Base-by-base conservation (phyloP, 2,888 invertebrate genomes). In the Sarcophaga subvicina region DNA sequence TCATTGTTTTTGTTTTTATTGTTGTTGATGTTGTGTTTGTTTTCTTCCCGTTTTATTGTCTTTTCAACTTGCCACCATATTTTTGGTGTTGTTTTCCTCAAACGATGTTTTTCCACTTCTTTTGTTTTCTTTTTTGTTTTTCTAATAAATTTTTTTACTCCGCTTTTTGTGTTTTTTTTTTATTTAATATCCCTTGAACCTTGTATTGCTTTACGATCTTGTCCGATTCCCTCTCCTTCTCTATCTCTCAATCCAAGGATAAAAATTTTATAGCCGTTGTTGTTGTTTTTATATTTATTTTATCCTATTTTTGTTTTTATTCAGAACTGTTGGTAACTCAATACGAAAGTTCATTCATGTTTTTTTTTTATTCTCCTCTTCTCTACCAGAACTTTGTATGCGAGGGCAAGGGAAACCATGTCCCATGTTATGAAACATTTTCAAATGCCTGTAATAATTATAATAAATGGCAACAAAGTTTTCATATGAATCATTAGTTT, bases 131-230 rank as follows among this genome's bases (percentile, higher is more conserved):
- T 27, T 27, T 5, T 25, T 25, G 81, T 70, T 27, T 27, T 37
- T 37, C 37, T 37, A 37, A 37, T 37, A 37, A 37, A 37, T 54
- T 14, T 49, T 49, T 49, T 49, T 49, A 14, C 49, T 49, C 49
- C 49, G 12, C 11, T 11, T 14, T 11, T 49, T 49, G 37, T 49
- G 49, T 49, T 49, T 49, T 49, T 49, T 49, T 85, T 82, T 82
- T 75, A 45, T 78, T 85, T 75, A 82, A 79, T 82, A 75, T 85
- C 78, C 81, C 66, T 73, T 66, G 54, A 72, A 70, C 67, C 54
- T 62, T 64, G 75, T 6, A 37, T 37, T 37, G 37, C 37, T 37
- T 75, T 76, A 79, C 70, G 81, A 79, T 85, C 64, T 71, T 76
- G 64, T 79, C 47, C 47, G 71, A 45, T 54, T 45, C 49, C 14